A percentile compares a stretch with the other conserved stretches of the same genome.
phyloP scores from a whole-genome alignment of 2,888 invertebrate species.

The Thecophora atra region DNA sequence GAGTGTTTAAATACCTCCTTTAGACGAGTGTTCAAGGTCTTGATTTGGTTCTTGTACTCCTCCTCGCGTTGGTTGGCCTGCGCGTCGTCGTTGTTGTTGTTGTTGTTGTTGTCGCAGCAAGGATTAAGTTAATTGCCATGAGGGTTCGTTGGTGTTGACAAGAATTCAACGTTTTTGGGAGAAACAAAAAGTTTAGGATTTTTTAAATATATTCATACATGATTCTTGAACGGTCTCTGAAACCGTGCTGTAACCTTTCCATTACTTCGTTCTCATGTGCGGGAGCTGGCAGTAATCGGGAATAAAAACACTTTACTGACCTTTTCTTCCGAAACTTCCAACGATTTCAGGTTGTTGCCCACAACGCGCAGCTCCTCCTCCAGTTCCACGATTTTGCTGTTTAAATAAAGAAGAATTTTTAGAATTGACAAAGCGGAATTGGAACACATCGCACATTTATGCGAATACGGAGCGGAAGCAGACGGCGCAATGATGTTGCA shows the following conservation, averaged over 20 bases:
- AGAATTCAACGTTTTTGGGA: not conserved
- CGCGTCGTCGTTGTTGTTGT: constrained; percentile 46
- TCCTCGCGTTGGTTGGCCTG: constrained; percentile 99
- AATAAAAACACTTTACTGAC: constrained; percentile 69
- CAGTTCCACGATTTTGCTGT: constrained; percentile 99
- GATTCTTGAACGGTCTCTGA: no score
- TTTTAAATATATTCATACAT: constrained; percentile 8
- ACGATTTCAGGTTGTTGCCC: constrained; percentile 99
- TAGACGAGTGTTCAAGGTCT: constrained; percentile 97
- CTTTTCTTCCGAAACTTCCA: constrained; percentile 99
- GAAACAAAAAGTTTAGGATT: constrained; percentile 30
- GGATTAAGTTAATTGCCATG: no score
- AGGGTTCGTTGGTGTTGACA: constrained; percentile 9
- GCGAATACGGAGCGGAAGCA: not conserved
- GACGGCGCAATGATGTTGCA: no score
- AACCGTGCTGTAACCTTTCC: no score
- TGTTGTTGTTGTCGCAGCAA: constrained; percentile 51
- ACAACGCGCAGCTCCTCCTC: constrained; percentile 99
- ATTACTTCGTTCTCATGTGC: not conserved
- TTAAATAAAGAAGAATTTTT: constrained; percentile 15
- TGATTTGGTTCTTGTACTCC: constrained; percentile 99
- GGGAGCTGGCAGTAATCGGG: not conserved
- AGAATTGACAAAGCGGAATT: not conserved
- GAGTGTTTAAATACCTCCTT: constrained; percentile 82
- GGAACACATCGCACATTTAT: not conserved